Conservation (phyloP, 2,113 vertebrate species). For the Acinonyx jubatus region DNA sequence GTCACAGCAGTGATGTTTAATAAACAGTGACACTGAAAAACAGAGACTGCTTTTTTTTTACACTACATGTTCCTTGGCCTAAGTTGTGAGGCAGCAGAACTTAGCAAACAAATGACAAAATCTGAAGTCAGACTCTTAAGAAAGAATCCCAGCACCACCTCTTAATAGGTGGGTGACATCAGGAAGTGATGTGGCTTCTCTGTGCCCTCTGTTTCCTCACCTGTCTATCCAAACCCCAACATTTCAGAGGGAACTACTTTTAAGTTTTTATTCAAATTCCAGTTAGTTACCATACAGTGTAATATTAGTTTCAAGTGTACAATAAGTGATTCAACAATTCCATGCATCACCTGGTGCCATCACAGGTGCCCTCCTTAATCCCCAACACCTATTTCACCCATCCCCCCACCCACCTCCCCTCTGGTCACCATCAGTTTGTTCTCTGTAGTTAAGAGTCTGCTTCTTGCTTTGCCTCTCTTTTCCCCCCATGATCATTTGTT, state of each 20-base stretch:
- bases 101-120: background rate
- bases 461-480: background rate
- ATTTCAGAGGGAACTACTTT: background rate
- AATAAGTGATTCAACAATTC: background rate
- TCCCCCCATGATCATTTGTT: background rate
- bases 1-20: background rate
- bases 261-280: background rate
- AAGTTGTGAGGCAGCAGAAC: background rate
- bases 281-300: background rate
- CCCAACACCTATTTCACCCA: background rate
- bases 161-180: background rate
- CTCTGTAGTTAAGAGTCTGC: background rate
- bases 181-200: background rate
- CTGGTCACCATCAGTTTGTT: background rate
- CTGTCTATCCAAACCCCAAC: background rate
- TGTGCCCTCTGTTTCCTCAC: background rate
- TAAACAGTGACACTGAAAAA: conserved; percentile 3
- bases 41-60: background rate
- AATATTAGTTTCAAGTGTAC: background rate
- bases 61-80: background rate
- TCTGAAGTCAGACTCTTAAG: background rate
- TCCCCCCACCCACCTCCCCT: background rate
- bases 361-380: background rate
- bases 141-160: background rate
- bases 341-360: background rate